phyloP scores from a whole-genome alignment of 1,140 invertebrate species.

The Heliconius hewitsoni region DNA sequence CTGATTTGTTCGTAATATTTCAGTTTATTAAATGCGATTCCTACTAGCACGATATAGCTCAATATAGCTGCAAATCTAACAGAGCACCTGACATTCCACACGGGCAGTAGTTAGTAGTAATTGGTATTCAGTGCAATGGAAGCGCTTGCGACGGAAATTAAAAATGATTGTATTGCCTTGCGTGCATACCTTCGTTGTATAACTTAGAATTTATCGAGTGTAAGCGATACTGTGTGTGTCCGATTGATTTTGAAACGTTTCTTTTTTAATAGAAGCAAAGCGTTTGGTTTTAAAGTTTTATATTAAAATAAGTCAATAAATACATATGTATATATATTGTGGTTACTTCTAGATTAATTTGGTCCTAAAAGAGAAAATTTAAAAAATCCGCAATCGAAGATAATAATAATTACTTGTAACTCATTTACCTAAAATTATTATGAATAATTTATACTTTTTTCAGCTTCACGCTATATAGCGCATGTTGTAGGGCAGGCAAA shows the following conservation, averaged over 20 bases:
- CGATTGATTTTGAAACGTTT: neutral
- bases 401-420: too few species aligned
- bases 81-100: conserved; percentile 58
- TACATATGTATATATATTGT: neutral
- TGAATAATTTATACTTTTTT: too few species aligned
- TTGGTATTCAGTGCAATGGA: conserved; percentile 72
- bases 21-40: neutral
- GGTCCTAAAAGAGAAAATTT: too few species aligned
- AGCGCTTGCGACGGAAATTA: conserved; percentile 65
- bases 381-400: too few species aligned
- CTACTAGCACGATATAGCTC: neutral
- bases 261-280: neutral
- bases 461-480: too few species aligned
- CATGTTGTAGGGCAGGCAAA: too few species aligned
- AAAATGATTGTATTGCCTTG: conserved; percentile 72
- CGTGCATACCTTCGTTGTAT: conserved; percentile 46
- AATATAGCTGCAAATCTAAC: conserved; percentile 49
- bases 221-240: conserved; percentile 33
- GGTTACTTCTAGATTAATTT: neutral
- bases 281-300: too few species aligned
- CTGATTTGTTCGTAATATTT: neutral
- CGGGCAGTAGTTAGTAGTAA: conserved; percentile 68
- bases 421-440: too few species aligned
- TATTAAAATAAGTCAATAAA: neutral
- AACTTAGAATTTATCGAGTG: conserved; percentile 43